phyloP scores from a whole-genome alignment of 2,113 vertebrate genomes.

The human region DNA sequence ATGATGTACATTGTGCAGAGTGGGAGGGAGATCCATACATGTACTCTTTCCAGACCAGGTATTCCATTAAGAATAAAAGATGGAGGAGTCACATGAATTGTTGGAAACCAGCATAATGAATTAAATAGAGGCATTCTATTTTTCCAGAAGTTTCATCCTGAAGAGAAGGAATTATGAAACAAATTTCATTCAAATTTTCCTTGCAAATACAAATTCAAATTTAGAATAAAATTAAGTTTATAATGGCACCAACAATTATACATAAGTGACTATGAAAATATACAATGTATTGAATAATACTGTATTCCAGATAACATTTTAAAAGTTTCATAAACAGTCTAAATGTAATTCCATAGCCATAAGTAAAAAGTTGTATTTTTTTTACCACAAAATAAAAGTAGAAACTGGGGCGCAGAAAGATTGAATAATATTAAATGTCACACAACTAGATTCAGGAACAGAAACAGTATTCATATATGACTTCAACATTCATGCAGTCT shows the following conservation, averaged over 20 bases:
- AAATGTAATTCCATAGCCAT: neutral
- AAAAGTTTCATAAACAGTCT: neutral
- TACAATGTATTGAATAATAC: neutral
- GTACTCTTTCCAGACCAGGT: slow-evolving; percentile 62
- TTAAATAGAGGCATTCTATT: neutral
- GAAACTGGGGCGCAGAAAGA: neutral
- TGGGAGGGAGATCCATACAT: slow-evolving; percentile 63
- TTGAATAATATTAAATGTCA: neutral
- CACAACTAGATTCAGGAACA: neutral
- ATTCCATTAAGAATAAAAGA: slow-evolving; percentile 69
- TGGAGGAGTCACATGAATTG: neutral
- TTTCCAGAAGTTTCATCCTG: neutral
- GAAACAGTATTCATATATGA: neutral
- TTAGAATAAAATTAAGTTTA: neutral
- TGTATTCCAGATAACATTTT: neutral
- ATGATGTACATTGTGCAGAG: slow-evolving; percentile 66
- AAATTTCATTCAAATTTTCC: neutral
- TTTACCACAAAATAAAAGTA: neutral
- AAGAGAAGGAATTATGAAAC: slow-evolving; percentile 10
- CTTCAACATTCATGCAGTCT: neutral
- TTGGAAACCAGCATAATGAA: slow-evolving; percentile 51
- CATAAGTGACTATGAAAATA: neutral
- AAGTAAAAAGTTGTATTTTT: neutral
- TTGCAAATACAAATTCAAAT: neutral
- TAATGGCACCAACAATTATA: neutral